Percentiles rank a stretch among this genome's conserved stretches.
phyloP scores from a whole-genome alignment of 2,113 vertebrate genomes.

The Elephas maximus region DNA sequence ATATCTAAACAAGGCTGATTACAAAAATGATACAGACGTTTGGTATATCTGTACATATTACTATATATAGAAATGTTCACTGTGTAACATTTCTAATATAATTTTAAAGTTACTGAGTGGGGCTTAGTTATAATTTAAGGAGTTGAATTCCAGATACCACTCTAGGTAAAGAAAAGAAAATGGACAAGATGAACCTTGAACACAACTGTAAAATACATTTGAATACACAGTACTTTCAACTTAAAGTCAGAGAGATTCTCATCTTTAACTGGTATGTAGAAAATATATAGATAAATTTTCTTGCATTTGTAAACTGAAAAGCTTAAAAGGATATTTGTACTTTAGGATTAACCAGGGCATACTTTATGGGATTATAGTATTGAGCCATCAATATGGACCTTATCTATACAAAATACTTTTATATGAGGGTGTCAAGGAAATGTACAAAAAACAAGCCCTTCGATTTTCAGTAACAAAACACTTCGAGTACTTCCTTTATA shows the following conservation, averaged over 20 bases:
- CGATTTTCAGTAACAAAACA: constrained; percentile 17
- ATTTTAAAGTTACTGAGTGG: background rate
- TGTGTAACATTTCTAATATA: constrained; percentile 39
- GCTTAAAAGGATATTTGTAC: constrained; percentile 42
- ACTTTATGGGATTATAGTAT: constrained; percentile 34
- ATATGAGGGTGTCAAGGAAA: constrained; percentile 68
- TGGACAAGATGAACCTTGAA: constrained; percentile 30
- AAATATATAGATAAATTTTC: constrained; percentile 39
- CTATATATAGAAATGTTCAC: background rate
- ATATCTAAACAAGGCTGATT: background rate
- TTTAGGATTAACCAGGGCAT: constrained; percentile 26
- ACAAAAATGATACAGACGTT: background rate
- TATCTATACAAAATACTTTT: constrained; percentile 61
- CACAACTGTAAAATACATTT: constrained; percentile 58
- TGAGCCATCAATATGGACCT: constrained; percentile 30
- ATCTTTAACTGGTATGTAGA: constrained; percentile 54
- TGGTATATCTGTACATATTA: background rate
- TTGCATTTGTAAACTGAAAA: constrained; percentile 62
- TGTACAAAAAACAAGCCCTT: constrained; percentile 50
- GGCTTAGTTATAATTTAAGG: background rate
- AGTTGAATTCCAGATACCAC: background rate
- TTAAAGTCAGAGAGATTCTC: constrained; percentile 38
- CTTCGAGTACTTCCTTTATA: constrained; percentile 27
- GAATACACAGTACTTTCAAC: background rate
- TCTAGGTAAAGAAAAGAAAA: background rate